Conservation (phyloP, 2,888 invertebrate genomes). For the Marasmarcha lunaedactyla region DNA sequence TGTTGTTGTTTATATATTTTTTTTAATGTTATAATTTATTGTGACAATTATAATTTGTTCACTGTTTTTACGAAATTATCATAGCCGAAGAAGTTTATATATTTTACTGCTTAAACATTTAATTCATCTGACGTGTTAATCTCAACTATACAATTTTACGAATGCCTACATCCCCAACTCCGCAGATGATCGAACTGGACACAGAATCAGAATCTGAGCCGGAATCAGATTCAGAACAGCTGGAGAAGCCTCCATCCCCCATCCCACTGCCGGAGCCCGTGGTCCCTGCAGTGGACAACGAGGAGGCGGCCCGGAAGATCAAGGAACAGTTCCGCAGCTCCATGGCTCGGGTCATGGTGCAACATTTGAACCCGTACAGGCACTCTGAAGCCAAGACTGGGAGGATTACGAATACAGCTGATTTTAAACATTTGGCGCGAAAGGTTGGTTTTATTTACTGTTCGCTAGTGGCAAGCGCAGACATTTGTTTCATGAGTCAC, state of each 20-base stretch:
- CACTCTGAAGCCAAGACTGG: conserved; percentile 87
- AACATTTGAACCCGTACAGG: conserved; percentile 88
- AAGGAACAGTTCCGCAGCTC: conserved; percentile 86
- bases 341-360: conserved; percentile 86
- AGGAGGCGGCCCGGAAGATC: conserved; percentile 74
- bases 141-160: no score
- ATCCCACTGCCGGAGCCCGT: conserved; percentile 3
- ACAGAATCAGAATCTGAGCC: conserved; percentile 39
- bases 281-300: conserved; percentile 32
- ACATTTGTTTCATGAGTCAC: no score
- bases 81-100: no score
- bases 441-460: conserved; percentile 71
- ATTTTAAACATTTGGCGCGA: conserved; percentile 94
- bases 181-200: conserved; percentile 51
- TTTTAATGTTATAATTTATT: no score
- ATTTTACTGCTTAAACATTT: no score
- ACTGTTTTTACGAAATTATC: no score
- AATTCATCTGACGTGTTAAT: no score
- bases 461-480: no score
- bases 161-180: no score
- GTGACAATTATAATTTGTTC: no score
- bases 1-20: no score
- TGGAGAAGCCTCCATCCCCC: conserved; percentile 9
- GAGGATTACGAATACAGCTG: conserved; percentile 88
- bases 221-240: conserved; percentile 20